These are phyloP conservation scores for Eptesicus fuscus DNA, from an alignment of 2,113 vertebrate species.

Conservation along the genomic window DNA sequence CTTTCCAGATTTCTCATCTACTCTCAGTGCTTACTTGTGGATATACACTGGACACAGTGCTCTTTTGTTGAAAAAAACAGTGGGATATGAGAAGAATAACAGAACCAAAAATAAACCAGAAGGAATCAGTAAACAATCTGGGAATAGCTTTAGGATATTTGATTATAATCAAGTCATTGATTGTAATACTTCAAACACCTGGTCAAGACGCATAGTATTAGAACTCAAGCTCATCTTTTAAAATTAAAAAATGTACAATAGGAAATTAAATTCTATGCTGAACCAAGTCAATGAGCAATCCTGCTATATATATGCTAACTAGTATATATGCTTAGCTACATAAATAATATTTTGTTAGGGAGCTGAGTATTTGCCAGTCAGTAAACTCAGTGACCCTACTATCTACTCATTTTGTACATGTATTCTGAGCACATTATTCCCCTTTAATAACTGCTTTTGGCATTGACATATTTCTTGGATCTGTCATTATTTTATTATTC, in stretches of 20 bases:
- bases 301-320: background rate
- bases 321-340: background rate
- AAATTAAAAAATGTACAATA: background rate
- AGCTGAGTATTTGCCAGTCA: background rate
- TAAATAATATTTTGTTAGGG: background rate
- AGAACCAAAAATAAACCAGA: conserved; percentile 5
- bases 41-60: background rate
- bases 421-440: background rate
- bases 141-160: conserved; percentile 15
- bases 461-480: background rate
- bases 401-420: background rate
- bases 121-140: conserved; percentile 23
- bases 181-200: conserved; percentile 1
- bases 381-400: background rate
- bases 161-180: background rate
- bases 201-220: background rate
- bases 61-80: background rate
- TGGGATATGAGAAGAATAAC: background rate
- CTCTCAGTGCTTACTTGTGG: background rate
- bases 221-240: background rate
- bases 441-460: background rate
- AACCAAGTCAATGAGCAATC: background rate
- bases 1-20: background rate
- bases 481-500: background rate
- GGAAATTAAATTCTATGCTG: background rate